Percentiles rank a stretch among this genome's conserved stretches.
phyloP scores from a whole-genome alignment of 2,888 invertebrate species.

The Oligia fasciuncula region DNA sequence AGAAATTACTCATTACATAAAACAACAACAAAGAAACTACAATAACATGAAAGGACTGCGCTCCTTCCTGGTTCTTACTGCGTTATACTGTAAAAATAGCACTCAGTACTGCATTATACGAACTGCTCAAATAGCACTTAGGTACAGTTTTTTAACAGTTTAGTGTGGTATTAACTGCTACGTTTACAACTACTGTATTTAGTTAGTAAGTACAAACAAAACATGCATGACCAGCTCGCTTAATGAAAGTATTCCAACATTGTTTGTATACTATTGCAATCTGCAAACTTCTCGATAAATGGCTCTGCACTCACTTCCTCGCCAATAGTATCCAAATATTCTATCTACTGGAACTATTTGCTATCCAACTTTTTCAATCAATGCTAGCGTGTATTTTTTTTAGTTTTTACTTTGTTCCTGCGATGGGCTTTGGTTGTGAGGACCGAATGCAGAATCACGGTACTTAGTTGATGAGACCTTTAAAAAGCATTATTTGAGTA shows the following conservation, averaged over 20 bases:
- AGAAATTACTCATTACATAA: not conserved
- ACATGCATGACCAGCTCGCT: not conserved
- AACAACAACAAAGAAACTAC: not conserved
- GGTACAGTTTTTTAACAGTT: no score
- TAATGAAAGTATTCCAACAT: slow-evolving; percentile 26
- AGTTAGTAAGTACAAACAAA: not conserved
- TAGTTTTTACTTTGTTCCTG: not conserved
- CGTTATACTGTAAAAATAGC: no score
- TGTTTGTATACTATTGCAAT: slow-evolving; percentile 38
- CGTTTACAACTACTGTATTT: not conserved
- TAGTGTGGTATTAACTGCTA: not conserved
- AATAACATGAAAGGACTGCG: not conserved
- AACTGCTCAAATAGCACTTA: not conserved
- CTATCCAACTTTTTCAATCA: slow-evolving; percentile 40
- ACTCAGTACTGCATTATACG: no score
- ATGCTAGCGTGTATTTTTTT: slow-evolving; percentile 2
- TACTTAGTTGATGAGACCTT: not conserved
- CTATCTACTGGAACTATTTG: slow-evolving; percentile 11
- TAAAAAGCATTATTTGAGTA: not conserved
- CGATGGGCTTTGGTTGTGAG: not conserved
- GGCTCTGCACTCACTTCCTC: slow-evolving; percentile 19
- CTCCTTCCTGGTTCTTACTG: no score
- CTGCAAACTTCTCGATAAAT: slow-evolving; percentile 35
- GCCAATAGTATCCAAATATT: slow-evolving; percentile 23
- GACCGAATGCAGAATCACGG: not conserved